A percentile compares a stretch with the other conserved stretches of the same genome.
These are phyloP conservation scores for Hymenopus coronatus DNA, from an alignment of 2,888 invertebrate species.

Conservation along the genomic window DNA sequence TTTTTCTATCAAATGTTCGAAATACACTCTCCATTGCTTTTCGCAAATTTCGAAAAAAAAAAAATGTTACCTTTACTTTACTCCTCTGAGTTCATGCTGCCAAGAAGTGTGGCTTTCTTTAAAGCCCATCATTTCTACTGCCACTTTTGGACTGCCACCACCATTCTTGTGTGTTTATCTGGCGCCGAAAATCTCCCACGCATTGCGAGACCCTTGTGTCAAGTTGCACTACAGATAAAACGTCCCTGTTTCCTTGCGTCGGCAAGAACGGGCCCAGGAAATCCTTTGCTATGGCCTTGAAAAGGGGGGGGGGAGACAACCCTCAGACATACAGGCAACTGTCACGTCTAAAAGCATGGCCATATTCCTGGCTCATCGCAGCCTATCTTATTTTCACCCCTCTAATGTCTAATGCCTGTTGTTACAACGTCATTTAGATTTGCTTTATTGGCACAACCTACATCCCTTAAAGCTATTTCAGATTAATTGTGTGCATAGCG, in stretches of 20 bases:
- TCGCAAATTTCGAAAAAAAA: too few species aligned
- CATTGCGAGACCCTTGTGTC: not conserved
- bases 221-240: not conserved
- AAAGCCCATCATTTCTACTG: not conserved
- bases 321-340: not conserved
- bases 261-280: not conserved
- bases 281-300: not conserved
- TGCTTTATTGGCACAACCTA: not conserved
- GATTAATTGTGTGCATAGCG: too few species aligned
- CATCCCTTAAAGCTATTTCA: too few species aligned
- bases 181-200: not conserved
- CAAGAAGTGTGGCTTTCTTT: not conserved
- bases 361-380: not conserved
- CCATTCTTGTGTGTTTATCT: not conserved
- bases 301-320: not conserved
- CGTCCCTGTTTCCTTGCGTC: not conserved
- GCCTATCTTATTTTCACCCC: not conserved
- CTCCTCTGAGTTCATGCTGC: too few species aligned
- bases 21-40: too few species aligned
- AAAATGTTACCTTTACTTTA: too few species aligned
- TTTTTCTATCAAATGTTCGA: too few species aligned
- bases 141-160: not conserved
- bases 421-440: not conserved
- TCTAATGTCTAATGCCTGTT: not conserved
- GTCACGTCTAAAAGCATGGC: not conserved